Evolutionary conservation across 2,113 vertebrate species (phyloP).

Genomic region (Lichenostomus cassidix): DNA sequence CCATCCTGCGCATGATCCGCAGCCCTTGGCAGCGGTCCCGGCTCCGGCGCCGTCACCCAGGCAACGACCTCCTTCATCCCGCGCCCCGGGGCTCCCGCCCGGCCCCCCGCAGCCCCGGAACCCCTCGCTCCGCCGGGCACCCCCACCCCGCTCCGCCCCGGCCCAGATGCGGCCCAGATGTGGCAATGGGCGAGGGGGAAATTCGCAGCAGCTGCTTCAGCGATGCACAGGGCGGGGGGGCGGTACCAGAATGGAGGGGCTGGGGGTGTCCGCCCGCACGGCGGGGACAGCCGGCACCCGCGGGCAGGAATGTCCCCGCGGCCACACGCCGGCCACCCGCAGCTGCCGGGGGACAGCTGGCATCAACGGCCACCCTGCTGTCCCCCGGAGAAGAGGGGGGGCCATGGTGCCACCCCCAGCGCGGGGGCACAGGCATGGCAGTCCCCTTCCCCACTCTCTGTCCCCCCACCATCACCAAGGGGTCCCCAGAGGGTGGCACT

Average conservation of each 20-base stretch:
- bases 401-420: background rate
- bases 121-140: background rate
- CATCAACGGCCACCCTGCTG: background rate
- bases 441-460: background rate
- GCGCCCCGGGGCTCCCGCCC: background rate
- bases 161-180: background rate
- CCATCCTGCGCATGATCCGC: constrained; percentile 13
- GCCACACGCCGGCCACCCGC: background rate
- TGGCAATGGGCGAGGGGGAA: background rate
- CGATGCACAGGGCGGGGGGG: background rate
- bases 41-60: constrained; percentile 55
- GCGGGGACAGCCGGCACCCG: background rate
- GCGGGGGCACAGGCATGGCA: accelerated
- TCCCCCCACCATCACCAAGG: background rate
- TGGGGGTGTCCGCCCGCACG: background rate
- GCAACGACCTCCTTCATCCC: constrained; percentile 72
- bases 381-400: background rate
- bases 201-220: background rate
- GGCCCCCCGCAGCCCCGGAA: background rate
- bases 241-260: background rate
- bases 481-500: background rate
- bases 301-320: background rate
- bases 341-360: constrained; percentile 24
- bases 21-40: background rate
- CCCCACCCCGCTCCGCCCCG: background rate